Conservation (phyloP, 2,888 invertebrate genomes). For the Conus canariensis region DNA sequence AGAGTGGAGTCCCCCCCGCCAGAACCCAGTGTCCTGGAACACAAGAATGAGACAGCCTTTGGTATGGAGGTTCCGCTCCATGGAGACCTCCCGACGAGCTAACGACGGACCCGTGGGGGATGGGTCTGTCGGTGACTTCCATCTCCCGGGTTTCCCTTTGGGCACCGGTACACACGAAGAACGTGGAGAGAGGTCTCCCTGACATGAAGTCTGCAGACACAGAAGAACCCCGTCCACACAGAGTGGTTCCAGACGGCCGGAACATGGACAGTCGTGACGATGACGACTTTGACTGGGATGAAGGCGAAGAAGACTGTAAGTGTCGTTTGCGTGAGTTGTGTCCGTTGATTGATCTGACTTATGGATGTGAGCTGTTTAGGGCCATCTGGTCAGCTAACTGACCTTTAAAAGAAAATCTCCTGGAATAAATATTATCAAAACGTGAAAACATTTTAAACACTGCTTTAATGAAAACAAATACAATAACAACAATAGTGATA, state of each 20-base stretch:
- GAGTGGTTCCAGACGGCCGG: neutral
- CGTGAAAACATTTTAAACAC: too few species aligned
- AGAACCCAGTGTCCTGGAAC: too few species aligned
- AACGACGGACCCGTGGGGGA: too few species aligned
- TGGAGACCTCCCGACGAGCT: neutral
- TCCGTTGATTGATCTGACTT: neutral
- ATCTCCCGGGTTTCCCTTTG: too few species aligned
- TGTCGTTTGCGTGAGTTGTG: neutral
- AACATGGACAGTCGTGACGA: neutral
- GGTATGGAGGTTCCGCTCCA: neutral
- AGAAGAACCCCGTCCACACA: neutral
- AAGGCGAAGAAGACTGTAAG: slow-evolving; percentile 32
- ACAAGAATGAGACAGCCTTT: too few species aligned
- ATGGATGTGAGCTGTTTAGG: too few species aligned
- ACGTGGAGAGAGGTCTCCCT: neutral
- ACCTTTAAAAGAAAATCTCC: too few species aligned
- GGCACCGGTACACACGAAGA: neutral
- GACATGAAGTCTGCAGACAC: neutral
- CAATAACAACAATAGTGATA: too few species aligned
- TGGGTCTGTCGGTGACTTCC: neutral
- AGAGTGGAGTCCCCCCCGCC: too few species aligned
- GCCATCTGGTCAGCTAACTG: too few species aligned
- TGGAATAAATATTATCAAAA: too few species aligned
- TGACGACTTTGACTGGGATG: slow-evolving; percentile 37
- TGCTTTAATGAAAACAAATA: too few species aligned